These are phyloP conservation scores for Phenacoccus solenopsis DNA, from an alignment of 1,140 invertebrate genomes.

Conservation along the genomic window DNA sequence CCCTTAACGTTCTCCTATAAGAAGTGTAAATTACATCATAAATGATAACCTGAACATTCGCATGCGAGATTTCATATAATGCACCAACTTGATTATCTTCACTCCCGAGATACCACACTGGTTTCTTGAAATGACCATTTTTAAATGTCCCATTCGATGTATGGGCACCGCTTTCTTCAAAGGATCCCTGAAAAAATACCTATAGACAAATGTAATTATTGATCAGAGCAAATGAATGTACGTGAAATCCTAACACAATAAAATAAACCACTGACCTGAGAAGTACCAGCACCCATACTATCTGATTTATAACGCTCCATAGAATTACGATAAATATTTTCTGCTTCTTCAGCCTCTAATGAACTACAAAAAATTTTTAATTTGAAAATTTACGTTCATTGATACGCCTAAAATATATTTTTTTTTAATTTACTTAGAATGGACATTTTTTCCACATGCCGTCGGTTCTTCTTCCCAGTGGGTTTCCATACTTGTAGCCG, in stretches of 20 bases:
- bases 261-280: slow-evolving; percentile 24
- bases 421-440: background rate
- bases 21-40: too few species aligned
- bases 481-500: slow-evolving; percentile 46
- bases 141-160: slow-evolving; percentile 22
- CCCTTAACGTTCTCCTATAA: background rate
- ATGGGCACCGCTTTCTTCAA: slow-evolving; percentile 41
- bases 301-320: slow-evolving; percentile 76
- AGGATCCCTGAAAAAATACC: slow-evolving; percentile 40
- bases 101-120: slow-evolving; percentile 45
- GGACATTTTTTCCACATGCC: slow-evolving; percentile 26
- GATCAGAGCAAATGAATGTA: background rate
- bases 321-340: slow-evolving; percentile 74
- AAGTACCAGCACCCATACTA: slow-evolving; percentile 58
- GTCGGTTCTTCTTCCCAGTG: slow-evolving; percentile 48
- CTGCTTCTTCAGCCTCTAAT: slow-evolving; percentile 66
- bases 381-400: background rate
- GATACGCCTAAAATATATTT: background rate
- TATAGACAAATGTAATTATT: background rate
- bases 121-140: slow-evolving; percentile 27
- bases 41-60: too few species aligned
- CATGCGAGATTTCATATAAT: too few species aligned
- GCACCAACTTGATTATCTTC: slow-evolving; percentile 36
- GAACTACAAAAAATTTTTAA: slow-evolving; percentile 44
- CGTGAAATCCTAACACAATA: background rate